Conservation (phyloP, 2,113 vertebrate species). For the Hippoglossus stenolepis region DNA sequence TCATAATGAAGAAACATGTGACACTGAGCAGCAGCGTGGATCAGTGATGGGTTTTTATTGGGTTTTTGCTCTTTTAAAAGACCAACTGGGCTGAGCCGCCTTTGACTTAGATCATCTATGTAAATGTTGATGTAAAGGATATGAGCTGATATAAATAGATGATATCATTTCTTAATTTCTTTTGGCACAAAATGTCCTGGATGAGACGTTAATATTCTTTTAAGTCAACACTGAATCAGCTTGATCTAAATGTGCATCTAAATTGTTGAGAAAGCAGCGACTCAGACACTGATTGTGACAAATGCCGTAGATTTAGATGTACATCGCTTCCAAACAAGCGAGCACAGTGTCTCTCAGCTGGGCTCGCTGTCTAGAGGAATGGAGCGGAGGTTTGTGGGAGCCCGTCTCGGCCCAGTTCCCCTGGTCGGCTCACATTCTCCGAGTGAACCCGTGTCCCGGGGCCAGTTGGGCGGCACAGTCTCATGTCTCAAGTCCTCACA, state of each 20-base stretch:
- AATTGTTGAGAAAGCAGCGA: background rate
- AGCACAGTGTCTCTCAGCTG: constrained; percentile 22
- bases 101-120: background rate
- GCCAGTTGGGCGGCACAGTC: constrained; percentile 79
- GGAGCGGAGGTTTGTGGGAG: constrained; percentile 71
- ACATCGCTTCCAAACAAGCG: constrained; percentile 29
- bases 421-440: constrained; percentile 76
- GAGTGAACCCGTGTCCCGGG: constrained; percentile 79
- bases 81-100: background rate
- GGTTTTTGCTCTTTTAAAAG: background rate
- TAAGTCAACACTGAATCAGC: background rate
- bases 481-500: constrained; percentile 85
- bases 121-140: background rate
- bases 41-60: too few species aligned
- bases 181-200: too few species aligned
- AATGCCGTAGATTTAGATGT: constrained; percentile 39
- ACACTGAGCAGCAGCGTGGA: background rate
- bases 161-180: too few species aligned
- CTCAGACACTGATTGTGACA: constrained; percentile 2
- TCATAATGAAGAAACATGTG: background rate
- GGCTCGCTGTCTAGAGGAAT: constrained; percentile 47
- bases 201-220: too few species aligned
- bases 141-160: background rate
- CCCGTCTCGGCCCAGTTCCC: constrained; percentile 75
- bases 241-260: constrained; percentile 1